Conservation (phyloP, 2,797 vertebrate species). For the Ciconia nigra region DNA sequence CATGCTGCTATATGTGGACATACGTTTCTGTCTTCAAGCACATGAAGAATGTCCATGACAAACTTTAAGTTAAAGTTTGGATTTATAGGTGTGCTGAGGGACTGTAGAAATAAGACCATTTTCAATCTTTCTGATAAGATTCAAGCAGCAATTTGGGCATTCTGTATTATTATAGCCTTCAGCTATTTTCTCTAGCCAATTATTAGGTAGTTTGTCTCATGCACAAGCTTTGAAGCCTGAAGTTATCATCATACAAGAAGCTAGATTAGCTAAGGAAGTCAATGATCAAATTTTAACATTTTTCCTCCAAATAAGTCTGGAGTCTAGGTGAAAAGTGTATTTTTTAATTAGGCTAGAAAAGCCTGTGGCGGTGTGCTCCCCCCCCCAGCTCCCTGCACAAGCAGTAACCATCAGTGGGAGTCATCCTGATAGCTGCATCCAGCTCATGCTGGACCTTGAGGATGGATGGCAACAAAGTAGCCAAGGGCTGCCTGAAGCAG, state of each 20-base stretch:
- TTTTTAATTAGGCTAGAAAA: background rate
- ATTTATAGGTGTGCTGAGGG: background rate
- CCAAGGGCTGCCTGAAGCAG: too few relatives aligned
- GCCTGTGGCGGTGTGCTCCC: too few relatives aligned
- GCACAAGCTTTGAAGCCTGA: background rate
- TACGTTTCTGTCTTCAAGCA: background rate
- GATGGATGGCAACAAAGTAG: too few relatives aligned
- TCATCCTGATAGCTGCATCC: too few relatives aligned
- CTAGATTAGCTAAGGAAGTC: background rate
- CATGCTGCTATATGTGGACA: background rate
- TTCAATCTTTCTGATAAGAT: background rate
- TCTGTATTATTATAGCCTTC: background rate
- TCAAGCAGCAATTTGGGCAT: background rate
- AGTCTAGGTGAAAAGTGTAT: background rate
- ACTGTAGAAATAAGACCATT: background rate
- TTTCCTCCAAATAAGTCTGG: background rate
- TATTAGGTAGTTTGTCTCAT: background rate
- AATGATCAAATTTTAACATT: background rate
- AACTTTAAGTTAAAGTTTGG: background rate
- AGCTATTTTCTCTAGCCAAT: background rate
- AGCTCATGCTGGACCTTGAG: too few relatives aligned
- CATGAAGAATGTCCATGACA: background rate
- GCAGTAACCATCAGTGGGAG: too few relatives aligned
- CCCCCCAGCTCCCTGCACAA: too few relatives aligned
- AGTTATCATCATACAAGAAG: background rate